phyloP scores from a whole-genome alignment of 2,797 vertebrate species.

The Apogon hyalosoma region DNA sequence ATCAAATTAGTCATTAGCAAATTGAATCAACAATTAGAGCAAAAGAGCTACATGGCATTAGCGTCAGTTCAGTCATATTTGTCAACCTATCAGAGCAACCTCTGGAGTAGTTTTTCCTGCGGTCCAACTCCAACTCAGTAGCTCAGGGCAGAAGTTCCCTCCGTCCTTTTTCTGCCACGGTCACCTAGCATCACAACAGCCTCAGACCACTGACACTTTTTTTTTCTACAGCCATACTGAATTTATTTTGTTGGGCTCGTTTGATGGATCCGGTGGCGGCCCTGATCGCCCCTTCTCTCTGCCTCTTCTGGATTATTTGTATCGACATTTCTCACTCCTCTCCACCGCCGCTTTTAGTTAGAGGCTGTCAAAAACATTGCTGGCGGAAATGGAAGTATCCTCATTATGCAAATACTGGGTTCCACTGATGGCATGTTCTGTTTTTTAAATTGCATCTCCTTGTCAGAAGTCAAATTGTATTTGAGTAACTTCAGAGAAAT shows the following conservation, averaged over 20 bases:
- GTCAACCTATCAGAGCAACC: conserved; percentile 79
- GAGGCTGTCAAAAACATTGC: conserved; percentile 91
- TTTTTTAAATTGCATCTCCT: conserved; percentile 95
- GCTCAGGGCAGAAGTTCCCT: conserved; percentile 75
- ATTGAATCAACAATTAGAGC: conserved; percentile 91
- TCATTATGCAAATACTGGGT: conserved; percentile 94
- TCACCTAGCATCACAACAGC: conserved; percentile 75
- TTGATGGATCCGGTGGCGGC: conserved; percentile 79
- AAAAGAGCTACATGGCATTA: conserved; percentile 89
- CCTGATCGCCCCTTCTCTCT: conserved; percentile 72
- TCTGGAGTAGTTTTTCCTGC: conserved; percentile 75
- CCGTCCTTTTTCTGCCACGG: conserved; percentile 69
- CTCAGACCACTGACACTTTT: conserved; percentile 12
- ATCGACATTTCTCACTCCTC: conserved; percentile 87
- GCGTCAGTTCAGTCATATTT: conserved; percentile 85
- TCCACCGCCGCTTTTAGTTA: conserved; percentile 84
- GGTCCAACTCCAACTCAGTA: conserved; percentile 70
- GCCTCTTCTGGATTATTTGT: conserved; percentile 83
- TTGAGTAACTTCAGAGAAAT: conserved; percentile 94
- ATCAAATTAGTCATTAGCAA: conserved; percentile 92
- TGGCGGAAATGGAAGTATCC: conserved; percentile 92
- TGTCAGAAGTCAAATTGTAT: conserved; percentile 98
- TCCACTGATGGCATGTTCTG: conserved; percentile 93
- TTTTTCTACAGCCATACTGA: conserved; percentile 68
- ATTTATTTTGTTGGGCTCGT: conserved; percentile 84